phyloP scores from a whole-genome alignment of 35 echinoderm and acorn worm species.

The Heliocidaris erythrogramma region DNA sequence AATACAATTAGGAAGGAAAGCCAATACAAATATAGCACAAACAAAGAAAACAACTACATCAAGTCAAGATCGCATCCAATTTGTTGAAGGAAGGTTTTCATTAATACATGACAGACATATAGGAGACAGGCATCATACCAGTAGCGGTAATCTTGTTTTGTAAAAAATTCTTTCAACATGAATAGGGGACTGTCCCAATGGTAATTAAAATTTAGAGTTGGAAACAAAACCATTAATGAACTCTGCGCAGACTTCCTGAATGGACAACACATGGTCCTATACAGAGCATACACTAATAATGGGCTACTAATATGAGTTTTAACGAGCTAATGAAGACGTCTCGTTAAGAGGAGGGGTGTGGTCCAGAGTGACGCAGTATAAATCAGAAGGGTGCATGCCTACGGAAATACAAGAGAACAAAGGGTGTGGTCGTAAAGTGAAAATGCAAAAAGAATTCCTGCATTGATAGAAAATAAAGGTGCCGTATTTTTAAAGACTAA shows the following conservation, averaged over 20 bases:
- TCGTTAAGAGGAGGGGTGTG: not conserved
- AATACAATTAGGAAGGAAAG: not conserved
- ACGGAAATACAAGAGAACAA: not conserved
- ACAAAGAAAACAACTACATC: not conserved
- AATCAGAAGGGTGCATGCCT: not conserved
- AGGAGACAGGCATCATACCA: not conserved
- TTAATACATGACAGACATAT: not conserved
- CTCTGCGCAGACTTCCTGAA: not conserved
- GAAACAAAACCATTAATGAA: not conserved
- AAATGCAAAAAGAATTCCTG: not conserved
- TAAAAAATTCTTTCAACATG: not conserved
- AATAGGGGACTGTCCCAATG: not conserved
- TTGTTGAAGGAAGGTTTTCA: slow-evolving; percentile 16
- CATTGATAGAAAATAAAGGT: not conserved
- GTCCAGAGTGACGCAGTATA: not conserved
- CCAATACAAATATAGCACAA: not conserved
- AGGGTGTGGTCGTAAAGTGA: not conserved
- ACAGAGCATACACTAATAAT: not conserved
- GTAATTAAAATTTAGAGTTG: not conserved
- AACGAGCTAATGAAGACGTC: not conserved
- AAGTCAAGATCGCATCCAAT: not conserved
- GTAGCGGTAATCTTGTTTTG: not conserved
- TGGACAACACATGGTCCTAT: not conserved
- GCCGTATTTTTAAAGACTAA: not conserved
- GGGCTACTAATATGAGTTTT: not conserved